phyloP scores from a whole-genome alignment of 1,140 invertebrate species.

The Limonius californicus region DNA sequence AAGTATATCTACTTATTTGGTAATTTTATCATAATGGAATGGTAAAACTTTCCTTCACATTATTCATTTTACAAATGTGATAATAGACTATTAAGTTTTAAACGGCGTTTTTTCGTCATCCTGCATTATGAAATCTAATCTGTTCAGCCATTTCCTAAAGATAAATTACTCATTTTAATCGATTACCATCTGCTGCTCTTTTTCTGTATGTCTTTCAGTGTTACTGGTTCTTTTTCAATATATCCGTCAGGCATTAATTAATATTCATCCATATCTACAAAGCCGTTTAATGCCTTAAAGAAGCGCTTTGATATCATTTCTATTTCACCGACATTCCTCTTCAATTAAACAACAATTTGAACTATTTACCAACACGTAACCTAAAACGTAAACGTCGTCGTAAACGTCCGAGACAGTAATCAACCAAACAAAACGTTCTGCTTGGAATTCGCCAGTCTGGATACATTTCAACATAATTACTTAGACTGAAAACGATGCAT shows the following conservation, averaged over 20 bases:
- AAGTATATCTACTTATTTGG: too few species aligned
- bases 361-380: constrained; percentile 7
- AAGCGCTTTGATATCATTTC: neutral
- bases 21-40: too few species aligned
- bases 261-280: neutral
- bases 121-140: too few species aligned
- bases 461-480: constrained; percentile 1
- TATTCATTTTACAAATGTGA: too few species aligned
- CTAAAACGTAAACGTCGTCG: constrained; percentile 8
- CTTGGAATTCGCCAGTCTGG: neutral
- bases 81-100: too few species aligned
- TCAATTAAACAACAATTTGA: constrained; percentile 9
- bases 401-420: constrained; percentile 6
- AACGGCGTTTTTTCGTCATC: too few species aligned
- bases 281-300: neutral
- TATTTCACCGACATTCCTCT: neutral
- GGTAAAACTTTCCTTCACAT: too few species aligned
- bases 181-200: too few species aligned
- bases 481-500: neutral
- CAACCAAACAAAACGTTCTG: neutral
- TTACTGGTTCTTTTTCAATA: neutral
- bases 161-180: too few species aligned
- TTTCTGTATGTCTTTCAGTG: too few species aligned
- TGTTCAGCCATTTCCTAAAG: too few species aligned
- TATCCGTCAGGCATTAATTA: neutral